A percentile compares a stretch with the other conserved stretches of the same genome.
These are phyloP conservation scores for Bos taurus DNA, from an alignment of 2,113 vertebrate species.

Conservation along the genomic window ARS-UCD2.0 NC_037342.1:57330001-57330500, in stretches of 20 bases:
- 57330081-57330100: neutral
- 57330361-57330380: conserved; percentile 64
- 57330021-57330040: neutral
- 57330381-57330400: conserved; percentile 44
- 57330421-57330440: conserved; percentile 34
- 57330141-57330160: neutral
- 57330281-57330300: neutral
- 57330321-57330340: conserved; percentile 41
- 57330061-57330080: neutral
- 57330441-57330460: conserved; percentile 31
- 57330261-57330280: neutral
- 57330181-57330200: neutral
- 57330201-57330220: neutral
- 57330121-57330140: neutral
- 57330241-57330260: neutral
- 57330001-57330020: neutral
- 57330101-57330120: neutral
- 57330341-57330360: conserved; percentile 16
- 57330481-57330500: neutral
- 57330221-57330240: neutral
- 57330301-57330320: neutral
- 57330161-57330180: neutral
- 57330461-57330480: conserved; percentile 38
- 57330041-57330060: neutral
- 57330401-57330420: conserved; percentile 61